These are phyloP conservation scores for Campylomormyrus numenius DNA, from an alignment of 2,113 vertebrate genomes.

Conservation along the genomic window DNA sequence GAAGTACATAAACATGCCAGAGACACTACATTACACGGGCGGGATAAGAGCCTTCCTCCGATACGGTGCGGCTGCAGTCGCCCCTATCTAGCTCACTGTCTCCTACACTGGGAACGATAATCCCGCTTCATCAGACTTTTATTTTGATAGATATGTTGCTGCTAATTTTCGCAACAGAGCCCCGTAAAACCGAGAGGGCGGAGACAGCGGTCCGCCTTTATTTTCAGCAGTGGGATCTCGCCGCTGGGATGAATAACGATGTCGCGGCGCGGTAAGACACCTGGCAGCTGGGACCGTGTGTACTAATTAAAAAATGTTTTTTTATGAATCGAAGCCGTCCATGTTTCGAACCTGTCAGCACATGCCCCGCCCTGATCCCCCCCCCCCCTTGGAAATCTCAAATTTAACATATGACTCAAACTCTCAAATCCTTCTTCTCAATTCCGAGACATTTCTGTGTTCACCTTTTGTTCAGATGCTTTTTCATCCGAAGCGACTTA, in stretches of 20 bases:
- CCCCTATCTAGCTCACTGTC: neutral
- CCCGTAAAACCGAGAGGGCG: neutral
- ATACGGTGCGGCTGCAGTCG: neutral
- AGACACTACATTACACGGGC: neutral
- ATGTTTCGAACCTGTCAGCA: conserved; percentile 17
- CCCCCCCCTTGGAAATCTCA: neutral
- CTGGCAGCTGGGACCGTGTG: neutral
- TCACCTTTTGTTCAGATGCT: neutral
- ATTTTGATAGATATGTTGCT: neutral
- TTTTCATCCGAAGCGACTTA: neutral
- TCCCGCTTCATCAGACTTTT: neutral
- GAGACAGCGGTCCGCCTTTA: neutral
- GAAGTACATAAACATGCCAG: neutral
- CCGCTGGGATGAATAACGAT: neutral
- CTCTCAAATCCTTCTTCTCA: neutral
- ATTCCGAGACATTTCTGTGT: neutral
- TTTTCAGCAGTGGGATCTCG: neutral
- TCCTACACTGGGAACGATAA: neutral
- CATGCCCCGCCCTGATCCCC: conserved; percentile 12
- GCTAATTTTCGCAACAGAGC: neutral
- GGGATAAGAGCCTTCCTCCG: neutral
- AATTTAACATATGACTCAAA: neutral
- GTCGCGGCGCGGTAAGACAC: neutral
- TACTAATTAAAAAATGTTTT: conserved; percentile 19
- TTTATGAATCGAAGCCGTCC: conserved; percentile 5